Conservation (phyloP, 2,113 vertebrate species). For the Seriola dumerili region DNA sequence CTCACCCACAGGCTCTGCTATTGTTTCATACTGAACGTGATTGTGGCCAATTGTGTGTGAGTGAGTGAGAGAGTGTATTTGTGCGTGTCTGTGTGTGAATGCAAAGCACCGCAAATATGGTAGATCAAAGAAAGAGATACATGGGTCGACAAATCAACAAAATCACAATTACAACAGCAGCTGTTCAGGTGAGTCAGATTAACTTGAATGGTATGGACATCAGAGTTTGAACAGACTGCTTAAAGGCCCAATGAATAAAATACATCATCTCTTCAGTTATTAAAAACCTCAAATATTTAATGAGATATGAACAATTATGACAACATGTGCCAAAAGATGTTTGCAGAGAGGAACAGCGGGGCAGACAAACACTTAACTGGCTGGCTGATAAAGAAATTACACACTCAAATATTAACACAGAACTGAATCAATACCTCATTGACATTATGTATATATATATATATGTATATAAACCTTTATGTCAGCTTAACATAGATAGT, state of each 20-base stretch:
- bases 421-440: not conserved
- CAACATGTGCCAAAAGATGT: conserved; percentile 20
- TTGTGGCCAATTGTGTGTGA: conserved; percentile 36
- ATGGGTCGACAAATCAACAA: not conserved
- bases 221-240: not conserved
- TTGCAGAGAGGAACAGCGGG: not conserved
- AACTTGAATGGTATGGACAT: not conserved
- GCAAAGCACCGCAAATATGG: conserved; percentile 13
- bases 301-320: conserved; percentile 2
- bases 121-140: conserved; percentile 9
- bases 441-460: not conserved
- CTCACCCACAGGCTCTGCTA: conserved; percentile 58
- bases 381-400: not conserved
- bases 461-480: too few relatives aligned
- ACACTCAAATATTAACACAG: conserved; percentile 12
- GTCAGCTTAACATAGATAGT: not conserved
- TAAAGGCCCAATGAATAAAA: conserved; percentile 8
- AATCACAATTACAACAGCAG: conserved; percentile 20
- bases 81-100: not conserved
- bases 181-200: conserved; percentile 18
- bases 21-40: conserved; percentile 38
- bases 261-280: not conserved
- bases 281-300: conserved; percentile 6
- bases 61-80: conserved; percentile 15
- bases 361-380: not conserved